Evolutionary conservation across 2,888 invertebrate species (phyloP).

Genomic region (Galerucella pusilla): DNA sequence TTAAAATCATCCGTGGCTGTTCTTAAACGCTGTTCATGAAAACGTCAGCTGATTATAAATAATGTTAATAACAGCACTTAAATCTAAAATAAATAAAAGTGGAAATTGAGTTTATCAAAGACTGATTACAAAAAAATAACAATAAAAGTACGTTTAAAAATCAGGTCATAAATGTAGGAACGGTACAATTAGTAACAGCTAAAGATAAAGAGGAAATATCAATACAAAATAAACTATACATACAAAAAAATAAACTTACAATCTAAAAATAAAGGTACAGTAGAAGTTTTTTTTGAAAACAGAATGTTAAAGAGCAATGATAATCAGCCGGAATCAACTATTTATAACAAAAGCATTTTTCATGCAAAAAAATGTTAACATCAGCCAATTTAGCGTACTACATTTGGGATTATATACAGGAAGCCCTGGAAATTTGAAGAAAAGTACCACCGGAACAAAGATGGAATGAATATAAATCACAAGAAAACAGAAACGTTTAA

Average conservation of each 20-base stretch:
- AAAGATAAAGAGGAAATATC: background rate
- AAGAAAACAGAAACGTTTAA: background rate
- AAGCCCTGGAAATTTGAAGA: background rate
- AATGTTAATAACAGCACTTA: background rate
- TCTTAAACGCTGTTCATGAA: background rate
- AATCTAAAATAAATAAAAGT: slow-evolving; percentile 1
- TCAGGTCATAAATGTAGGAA: slow-evolving; percentile 3
- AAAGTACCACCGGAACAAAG: background rate
- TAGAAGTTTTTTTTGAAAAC: background rate
- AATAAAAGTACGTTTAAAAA: slow-evolving; percentile 3
- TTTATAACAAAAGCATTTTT: background rate
- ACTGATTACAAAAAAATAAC: slow-evolving; percentile 2
- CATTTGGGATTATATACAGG: no score
- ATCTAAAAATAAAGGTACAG: slow-evolving; percentile 3
- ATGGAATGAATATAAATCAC: slow-evolving; percentile 1
- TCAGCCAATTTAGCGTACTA: no score
- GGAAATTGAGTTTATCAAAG: background rate
- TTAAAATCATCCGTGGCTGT: slow-evolving; percentile 1
- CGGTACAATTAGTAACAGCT: background rate
- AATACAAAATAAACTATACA: background rate
- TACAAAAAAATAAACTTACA: background rate
- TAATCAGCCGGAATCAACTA: background rate
- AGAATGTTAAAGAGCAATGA: background rate
- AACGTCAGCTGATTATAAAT: background rate
- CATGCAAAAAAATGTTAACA: background rate